Evolutionary conservation across 2,797 vertebrate species (phyloP).

Genomic region (Notoglanidium macrostoma): DNA sequence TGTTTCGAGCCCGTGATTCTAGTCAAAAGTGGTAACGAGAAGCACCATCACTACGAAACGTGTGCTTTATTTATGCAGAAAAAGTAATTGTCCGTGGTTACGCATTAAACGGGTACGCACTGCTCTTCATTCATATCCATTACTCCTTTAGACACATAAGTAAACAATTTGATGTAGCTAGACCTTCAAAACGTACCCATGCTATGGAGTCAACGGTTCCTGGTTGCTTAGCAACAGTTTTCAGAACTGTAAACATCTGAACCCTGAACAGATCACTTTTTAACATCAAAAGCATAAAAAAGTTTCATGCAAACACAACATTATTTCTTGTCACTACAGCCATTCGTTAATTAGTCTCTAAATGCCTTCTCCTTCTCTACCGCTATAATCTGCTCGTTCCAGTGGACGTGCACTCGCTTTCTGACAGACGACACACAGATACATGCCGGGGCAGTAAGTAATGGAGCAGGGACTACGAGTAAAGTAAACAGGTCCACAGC

Average conservation of each 20-base stretch:
- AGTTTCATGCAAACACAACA: neutral
- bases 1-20: neutral
- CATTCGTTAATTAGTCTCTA: neutral
- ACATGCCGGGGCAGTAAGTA: slow-evolving; percentile 36
- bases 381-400: neutral
- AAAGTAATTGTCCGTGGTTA: neutral
- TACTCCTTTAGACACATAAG: neutral
- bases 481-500: slow-evolving; percentile 27
- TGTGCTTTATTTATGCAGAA: neutral
- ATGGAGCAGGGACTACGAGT: slow-evolving; percentile 24
- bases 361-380: neutral
- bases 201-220: neutral
- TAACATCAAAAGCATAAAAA: neutral
- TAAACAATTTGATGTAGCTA: neutral
- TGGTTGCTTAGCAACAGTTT: neutral
- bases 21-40: neutral
- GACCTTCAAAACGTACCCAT: neutral
- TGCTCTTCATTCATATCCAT: neutral
- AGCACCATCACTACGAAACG: neutral
- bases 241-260: neutral
- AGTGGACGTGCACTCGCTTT: neutral
- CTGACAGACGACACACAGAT: slow-evolving; percentile 64
- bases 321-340: neutral
- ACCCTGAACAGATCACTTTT: neutral
- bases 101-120: neutral